phyloP scores from a whole-genome alignment of 2,113 vertebrate genomes.

The Podarcis cretensis region DNA sequence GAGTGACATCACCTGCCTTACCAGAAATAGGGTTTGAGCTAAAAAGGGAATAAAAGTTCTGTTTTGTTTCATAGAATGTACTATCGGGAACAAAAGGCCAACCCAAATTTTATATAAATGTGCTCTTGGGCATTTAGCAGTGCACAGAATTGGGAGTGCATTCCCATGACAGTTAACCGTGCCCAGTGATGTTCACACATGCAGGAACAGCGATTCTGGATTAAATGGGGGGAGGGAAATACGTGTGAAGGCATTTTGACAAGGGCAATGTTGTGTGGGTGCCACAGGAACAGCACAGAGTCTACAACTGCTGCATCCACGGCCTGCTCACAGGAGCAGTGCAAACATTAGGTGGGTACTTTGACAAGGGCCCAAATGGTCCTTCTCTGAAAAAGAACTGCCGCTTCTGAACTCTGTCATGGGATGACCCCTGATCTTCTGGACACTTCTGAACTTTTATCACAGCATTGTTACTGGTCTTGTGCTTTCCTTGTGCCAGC shows the following conservation, averaged over 20 bases:
- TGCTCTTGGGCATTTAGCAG: not conserved
- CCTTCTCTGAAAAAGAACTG: not conserved
- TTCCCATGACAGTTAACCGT: too few relatives aligned
- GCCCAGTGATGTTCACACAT: too few relatives aligned
- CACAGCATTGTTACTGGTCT: not conserved
- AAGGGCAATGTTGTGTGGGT: too few relatives aligned
- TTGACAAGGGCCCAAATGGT: not conserved
- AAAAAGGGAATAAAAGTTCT: not conserved
- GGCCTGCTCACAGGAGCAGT: not conserved
- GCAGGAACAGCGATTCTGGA: too few relatives aligned
- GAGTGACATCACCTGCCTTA: constrained; percentile 20
- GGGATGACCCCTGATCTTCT: not conserved
- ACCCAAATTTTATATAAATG: not conserved
- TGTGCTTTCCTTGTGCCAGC: not conserved
- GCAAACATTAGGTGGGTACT: too few relatives aligned
- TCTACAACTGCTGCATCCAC: too few relatives aligned
- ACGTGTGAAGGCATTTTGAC: too few relatives aligned
- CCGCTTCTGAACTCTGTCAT: not conserved
- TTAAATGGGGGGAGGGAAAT: too few relatives aligned
- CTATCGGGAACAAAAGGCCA: not conserved
- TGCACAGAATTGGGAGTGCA: not conserved
- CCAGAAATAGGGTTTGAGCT: not conserved
- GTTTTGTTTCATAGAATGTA: constrained; percentile 14
- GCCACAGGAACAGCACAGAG: too few relatives aligned
- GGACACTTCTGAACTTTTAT: not conserved